A percentile compares a stretch with the other conserved stretches of the same genome.
phyloP scores from a whole-genome alignment of 2,113 vertebrate genomes.

The Scartelaos histophorus region DNA sequence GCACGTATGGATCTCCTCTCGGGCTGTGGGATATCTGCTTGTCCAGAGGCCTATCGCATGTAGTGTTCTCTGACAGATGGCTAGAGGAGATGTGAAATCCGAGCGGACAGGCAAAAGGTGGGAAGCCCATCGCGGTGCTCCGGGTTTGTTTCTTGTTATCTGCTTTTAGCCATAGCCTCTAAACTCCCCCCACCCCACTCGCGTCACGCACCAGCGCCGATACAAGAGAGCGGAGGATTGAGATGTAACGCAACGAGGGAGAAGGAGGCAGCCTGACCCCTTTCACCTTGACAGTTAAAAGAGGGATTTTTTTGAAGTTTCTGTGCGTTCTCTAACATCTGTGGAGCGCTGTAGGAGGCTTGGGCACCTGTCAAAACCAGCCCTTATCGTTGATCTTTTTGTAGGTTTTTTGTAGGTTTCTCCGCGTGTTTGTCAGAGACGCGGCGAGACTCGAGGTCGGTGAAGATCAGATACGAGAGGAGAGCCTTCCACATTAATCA shows the following conservation, averaged over 20 bases:
- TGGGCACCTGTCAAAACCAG: not conserved
- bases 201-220: conserved; percentile 19
- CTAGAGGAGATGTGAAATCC: conserved; percentile 54
- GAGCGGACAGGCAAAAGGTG: conserved; percentile 43
- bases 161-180: conserved; percentile 22
- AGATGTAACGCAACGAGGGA: conserved; percentile 30
- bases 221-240: conserved; percentile 22
- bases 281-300: conserved; percentile 36
- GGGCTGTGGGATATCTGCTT: conserved; percentile 28
- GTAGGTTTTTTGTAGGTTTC: conserved; percentile 18
- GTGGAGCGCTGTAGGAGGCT: not conserved
- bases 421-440: conserved; percentile 2
- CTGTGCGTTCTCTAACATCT: not conserved
- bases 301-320: not conserved
- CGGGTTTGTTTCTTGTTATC: conserved; percentile 50
- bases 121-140: conserved; percentile 36
- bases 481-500: conserved; percentile 31
- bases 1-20: conserved; percentile 17
- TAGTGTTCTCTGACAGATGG: conserved; percentile 53
- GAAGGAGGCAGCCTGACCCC: conserved; percentile 23
- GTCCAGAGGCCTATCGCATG: conserved; percentile 28
- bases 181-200: not conserved
- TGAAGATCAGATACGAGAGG: conserved; percentile 40
- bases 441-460: conserved; percentile 34
- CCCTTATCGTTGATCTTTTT: conserved; percentile 11